Base-by-base conservation (phyloP, 2,797 vertebrate genomes). In the Sebastiscus albofasciatus region DNA sequence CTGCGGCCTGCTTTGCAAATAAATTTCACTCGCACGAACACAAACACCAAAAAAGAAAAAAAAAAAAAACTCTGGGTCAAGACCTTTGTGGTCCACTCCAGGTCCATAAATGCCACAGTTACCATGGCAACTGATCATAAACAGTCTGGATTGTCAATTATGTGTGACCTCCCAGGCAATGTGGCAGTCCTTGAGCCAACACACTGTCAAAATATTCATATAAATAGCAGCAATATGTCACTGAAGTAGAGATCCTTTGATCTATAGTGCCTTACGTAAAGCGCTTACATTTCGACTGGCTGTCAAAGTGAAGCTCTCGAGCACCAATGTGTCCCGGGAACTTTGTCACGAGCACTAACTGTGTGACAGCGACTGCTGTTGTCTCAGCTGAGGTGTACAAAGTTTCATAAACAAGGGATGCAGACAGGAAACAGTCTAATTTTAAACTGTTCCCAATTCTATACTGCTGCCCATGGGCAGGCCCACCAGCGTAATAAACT, bases 141-240 rank as follows among this genome's bases (percentile, higher is more conserved):
- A 76, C 55, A 72, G 59, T 55, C 72, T 56, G 5, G 36, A 52
- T 69, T 85, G 79, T 87, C 82, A 81, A 71, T 89, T 79, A 85
- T 1, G 4, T 55, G 33, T 64, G 62, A 75, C 68, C 56, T 68
- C 22, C 11, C 2, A 58, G 22, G 49, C 49, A 78, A 52, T 22
- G 31, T 24, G 46, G 42, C 36, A 60, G 72, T 68, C 67, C 58
- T 56, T 42, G 36, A 81, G 46, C 60, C 52, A 77, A 75, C 22
- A 31, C 26, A 22, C 72, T 80, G 74, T 84, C 77, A 77, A 54
- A 31, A 85, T 75, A 77, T 82, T 77, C 42, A 70, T 65, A 82
- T 66, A 82, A 90, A 81, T 74, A 84, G 66, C 61, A 60, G 49
- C 68, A 62, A 66, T 31, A 72, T 75, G 85, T 65, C 75, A 72